Evolutionary conservation across 1,140 invertebrate species (phyloP).

Genomic region (Ditylenchus dipsaci): DNA sequence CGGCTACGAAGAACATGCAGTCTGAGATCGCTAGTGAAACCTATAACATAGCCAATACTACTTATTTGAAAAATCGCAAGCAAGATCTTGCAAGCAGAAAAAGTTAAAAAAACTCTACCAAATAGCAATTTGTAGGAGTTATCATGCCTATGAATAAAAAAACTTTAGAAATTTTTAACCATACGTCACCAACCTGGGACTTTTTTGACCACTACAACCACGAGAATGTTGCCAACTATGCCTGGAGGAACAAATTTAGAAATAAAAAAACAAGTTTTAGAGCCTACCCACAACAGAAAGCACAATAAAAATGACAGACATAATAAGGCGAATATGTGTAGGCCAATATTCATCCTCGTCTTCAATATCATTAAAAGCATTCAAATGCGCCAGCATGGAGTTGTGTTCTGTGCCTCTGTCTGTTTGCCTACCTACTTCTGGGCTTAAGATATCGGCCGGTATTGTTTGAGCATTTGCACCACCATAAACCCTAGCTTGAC

Average conservation of each 20-base stretch:
- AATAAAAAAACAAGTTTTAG: not conserved
- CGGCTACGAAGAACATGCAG: conserved; percentile 64
- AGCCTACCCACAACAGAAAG: not conserved
- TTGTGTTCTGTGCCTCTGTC: not conserved
- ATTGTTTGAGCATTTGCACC: not conserved
- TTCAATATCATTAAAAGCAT: not conserved
- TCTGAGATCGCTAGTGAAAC: conserved; percentile 65
- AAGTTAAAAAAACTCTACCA: conserved; percentile 57
- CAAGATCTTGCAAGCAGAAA: too few relatives aligned
- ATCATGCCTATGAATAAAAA: conserved; percentile 61
- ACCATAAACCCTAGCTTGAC: not conserved
- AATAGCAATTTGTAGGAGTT: conserved; percentile 67
- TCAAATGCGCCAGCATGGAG: not conserved
- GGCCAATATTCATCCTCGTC: conserved; percentile 10
- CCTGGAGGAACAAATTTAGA: not conserved
- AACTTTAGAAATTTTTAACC: conserved; percentile 9
- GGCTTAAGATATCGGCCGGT: not conserved
- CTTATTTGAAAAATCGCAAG: too few relatives aligned
- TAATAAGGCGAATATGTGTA: not conserved
- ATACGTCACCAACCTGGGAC: conserved; percentile 38
- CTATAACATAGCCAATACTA: too few relatives aligned
- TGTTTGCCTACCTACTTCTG: not conserved
- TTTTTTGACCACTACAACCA: conserved; percentile 59
- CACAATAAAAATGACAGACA: conserved; percentile 4
- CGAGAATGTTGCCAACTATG: conserved; percentile 26